Conservation (phyloP, 2,888 invertebrate species). For the Miltochrista miniata region DNA sequence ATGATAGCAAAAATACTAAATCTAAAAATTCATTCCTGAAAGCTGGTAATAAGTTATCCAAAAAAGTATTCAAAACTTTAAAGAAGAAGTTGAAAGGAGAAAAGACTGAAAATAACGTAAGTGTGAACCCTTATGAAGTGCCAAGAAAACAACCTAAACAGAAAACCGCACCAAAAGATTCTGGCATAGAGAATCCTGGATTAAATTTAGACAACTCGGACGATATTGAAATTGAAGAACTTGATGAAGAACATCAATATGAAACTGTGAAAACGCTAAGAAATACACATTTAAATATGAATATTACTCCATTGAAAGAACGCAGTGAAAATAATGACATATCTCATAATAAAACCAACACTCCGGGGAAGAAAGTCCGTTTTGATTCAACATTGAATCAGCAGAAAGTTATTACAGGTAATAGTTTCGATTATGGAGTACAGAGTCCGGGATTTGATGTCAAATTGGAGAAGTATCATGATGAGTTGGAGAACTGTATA, state of each 20-base stretch:
- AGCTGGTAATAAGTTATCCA: constrained; percentile 70
- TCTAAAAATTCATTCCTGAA: constrained; percentile 63
- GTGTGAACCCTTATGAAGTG: constrained; percentile 77
- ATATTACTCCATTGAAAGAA: constrained; percentile 71
- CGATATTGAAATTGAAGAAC: constrained; percentile 73
- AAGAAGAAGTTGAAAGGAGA: constrained; percentile 75
- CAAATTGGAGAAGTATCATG: constrained; percentile 77
- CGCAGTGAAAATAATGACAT: constrained; percentile 54
- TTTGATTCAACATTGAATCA: constrained; percentile 77
- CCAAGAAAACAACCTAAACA: constrained; percentile 65
- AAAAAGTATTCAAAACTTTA: constrained; percentile 72
- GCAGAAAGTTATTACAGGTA: constrained; percentile 76
- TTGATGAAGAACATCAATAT: constrained; percentile 70
- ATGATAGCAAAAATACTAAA: constrained; percentile 67
- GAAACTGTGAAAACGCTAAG: constrained; percentile 73
- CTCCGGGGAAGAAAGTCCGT: constrained; percentile 74
- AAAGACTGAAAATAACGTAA: constrained; percentile 56
- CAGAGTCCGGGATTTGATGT: constrained; percentile 75
- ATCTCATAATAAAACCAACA: constrained; percentile 61
- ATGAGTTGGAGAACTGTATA: constrained; percentile 79
- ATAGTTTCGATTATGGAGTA: constrained; percentile 73
- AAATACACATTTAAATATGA: constrained; percentile 72
- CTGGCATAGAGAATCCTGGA: constrained; percentile 75
- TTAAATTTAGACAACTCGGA: constrained; percentile 74
- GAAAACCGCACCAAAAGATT: constrained; percentile 55